Evolutionary conservation across 2,113 vertebrate species (phyloP).

Genomic region (Otolemur garnettii): DNA sequence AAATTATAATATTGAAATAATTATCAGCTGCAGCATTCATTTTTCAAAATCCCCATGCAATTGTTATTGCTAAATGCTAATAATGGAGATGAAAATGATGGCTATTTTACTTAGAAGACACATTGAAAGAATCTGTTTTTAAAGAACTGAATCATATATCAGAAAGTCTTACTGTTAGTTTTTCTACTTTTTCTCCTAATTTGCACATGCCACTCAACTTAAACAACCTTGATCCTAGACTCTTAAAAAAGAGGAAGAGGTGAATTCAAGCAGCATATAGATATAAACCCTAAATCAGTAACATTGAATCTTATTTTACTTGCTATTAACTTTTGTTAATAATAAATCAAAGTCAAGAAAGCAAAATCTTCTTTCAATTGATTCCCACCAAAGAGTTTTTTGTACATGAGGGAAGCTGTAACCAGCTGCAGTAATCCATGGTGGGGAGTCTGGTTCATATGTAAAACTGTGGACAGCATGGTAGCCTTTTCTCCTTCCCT

Average conservation of each 20-base stretch:
- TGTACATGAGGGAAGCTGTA: neutral
- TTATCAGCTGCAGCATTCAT: neutral
- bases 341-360: neutral
- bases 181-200: neutral
- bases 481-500: neutral
- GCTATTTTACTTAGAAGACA: neutral
- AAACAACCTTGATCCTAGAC: neutral
- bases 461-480: accelerated
- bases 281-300: neutral
- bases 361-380: neutral
- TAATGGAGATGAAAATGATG: neutral
- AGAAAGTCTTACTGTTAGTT: neutral
- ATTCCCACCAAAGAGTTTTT: neutral
- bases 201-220: neutral
- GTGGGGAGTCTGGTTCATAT: neutral
- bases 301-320: neutral
- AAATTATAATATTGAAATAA: neutral
- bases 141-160: neutral
- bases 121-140: neutral
- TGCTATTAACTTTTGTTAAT: neutral
- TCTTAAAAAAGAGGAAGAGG: neutral
- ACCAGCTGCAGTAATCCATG: neutral
- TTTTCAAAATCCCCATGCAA: neutral
- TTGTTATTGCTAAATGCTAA: neutral
- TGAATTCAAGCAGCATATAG: neutral